phyloP scores from a whole-genome alignment of 2,888 invertebrate genomes.

The Eristalis pertinax region DNA sequence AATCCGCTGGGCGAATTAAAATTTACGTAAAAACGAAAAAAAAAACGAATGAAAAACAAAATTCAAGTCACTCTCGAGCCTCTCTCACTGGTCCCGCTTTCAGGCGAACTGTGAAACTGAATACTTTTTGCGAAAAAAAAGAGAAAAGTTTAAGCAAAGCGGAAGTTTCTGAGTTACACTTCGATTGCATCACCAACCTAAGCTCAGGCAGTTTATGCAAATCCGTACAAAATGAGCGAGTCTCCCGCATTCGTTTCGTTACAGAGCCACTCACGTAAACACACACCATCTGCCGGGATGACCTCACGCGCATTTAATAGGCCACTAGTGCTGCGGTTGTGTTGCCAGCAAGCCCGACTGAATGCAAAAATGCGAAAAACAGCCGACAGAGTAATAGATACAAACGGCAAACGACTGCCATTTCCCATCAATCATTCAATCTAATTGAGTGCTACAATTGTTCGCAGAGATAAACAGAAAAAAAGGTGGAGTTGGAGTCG shows the following conservation, averaged over 20 bases:
- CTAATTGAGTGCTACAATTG: constrained; percentile 66
- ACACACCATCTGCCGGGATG: constrained; percentile 10
- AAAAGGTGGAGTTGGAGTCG: constrained; percentile 7
- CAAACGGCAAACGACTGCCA: constrained; percentile 56
- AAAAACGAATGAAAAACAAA: background rate
- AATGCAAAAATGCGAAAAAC: constrained; percentile 44
- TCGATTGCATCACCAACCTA: constrained; percentile 47
- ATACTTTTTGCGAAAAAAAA: constrained; percentile 4
- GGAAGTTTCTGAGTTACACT: constrained; percentile 50
- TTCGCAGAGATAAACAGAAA: constrained; percentile 33
- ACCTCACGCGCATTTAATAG: constrained; percentile 61
- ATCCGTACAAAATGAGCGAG: constrained; percentile 15
- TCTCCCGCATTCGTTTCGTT: constrained; percentile 5
- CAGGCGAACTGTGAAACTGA: constrained; percentile 10
- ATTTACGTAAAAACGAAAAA: background rate
- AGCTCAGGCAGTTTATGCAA: constrained; percentile 52
- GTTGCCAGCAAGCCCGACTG: constrained; percentile 20
- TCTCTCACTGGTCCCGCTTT: background rate
- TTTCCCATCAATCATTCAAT: constrained; percentile 71
- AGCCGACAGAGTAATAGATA: constrained; percentile 35
- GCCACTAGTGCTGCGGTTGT: constrained; percentile 41
- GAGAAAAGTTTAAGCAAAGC: constrained; percentile 7
- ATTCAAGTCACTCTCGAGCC: constrained; percentile 14
- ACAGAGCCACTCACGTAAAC: no score
- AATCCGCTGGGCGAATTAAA: background rate